These are phyloP conservation scores for Rhineura floridana DNA, from an alignment of 2,113 vertebrate genomes.

Conservation along the genomic window DNA sequence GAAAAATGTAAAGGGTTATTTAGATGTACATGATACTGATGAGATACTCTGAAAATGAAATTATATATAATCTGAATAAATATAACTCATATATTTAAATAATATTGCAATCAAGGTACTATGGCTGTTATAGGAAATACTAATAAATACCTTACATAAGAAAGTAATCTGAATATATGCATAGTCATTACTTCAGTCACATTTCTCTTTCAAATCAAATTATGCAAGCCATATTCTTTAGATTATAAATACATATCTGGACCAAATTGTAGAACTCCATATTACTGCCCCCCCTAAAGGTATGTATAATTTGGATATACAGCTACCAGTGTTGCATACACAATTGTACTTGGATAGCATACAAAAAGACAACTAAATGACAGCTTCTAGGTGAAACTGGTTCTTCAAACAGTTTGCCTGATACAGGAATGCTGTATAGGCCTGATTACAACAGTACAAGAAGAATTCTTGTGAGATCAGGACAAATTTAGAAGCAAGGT, in stretches of 20 bases:
- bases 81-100: slow-evolving; percentile 22
- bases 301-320: not conserved
- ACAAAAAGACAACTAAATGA: not conserved
- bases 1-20: not conserved
- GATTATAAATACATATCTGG: not conserved
- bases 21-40: slow-evolving; percentile 27
- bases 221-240: not conserved
- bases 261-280: not conserved
- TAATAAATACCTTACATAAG: slow-evolving; percentile 16
- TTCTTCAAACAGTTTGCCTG: not conserved
- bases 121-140: slow-evolving; percentile 4
- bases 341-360: not conserved
- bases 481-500: slow-evolving; percentile 5
- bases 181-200: slow-evolving; percentile 7
- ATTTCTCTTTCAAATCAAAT: slow-evolving; percentile 15
- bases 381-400: not conserved
- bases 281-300: fast-evolving
- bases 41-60: slow-evolving; percentile 2
- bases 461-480: not conserved
- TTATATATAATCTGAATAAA: slow-evolving; percentile 33
- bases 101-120: slow-evolving; percentile 27
- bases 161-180: slow-evolving; percentile 5
- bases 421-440: not conserved
- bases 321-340: not conserved
- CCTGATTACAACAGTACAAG: not conserved